Evolutionary conservation across 2,113 vertebrate species (phyloP).

Genomic region (Ondatra zibethicus): DNA sequence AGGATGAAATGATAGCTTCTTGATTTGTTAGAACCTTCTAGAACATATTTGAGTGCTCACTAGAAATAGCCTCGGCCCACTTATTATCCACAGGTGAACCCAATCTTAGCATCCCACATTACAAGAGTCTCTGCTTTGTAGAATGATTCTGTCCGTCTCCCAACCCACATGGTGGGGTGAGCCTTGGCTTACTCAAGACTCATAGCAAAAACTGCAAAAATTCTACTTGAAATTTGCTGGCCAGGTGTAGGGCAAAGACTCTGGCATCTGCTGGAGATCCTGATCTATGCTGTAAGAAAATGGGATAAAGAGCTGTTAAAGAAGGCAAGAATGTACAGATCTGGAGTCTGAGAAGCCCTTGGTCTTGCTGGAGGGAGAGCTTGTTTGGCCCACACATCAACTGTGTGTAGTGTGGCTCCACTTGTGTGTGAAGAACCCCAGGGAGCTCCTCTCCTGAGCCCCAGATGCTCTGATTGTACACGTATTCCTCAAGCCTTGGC

Average conservation of each 20-base stretch:
- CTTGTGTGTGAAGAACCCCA: not conserved
- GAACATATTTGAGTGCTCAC: not conserved
- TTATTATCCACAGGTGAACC: not conserved
- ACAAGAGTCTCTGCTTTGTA: not conserved
- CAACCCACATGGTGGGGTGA: too few species aligned
- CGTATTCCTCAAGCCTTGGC: not conserved
- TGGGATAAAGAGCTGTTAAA: not conserved
- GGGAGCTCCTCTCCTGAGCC: too few species aligned
- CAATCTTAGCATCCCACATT: not conserved
- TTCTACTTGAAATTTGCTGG: not conserved
- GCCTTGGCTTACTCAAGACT: not conserved
- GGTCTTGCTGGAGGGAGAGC: not conserved
- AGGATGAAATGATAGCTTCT: not conserved
- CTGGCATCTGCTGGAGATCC: not conserved
- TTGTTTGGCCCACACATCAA: not conserved
- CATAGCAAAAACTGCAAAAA: not conserved
- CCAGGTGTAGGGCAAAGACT: not conserved
- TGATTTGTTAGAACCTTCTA: not conserved
- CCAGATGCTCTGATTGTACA: too few species aligned
- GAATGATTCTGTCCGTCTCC: not conserved
- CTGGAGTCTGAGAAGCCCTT: not conserved
- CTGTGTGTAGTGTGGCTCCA: not conserved
- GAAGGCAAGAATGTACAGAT: not conserved
- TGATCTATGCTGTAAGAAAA: not conserved
- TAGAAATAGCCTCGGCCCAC: not conserved